Conservation (phyloP, 2,797 vertebrate species). For the Otolemur crassicaudatus region DNA sequence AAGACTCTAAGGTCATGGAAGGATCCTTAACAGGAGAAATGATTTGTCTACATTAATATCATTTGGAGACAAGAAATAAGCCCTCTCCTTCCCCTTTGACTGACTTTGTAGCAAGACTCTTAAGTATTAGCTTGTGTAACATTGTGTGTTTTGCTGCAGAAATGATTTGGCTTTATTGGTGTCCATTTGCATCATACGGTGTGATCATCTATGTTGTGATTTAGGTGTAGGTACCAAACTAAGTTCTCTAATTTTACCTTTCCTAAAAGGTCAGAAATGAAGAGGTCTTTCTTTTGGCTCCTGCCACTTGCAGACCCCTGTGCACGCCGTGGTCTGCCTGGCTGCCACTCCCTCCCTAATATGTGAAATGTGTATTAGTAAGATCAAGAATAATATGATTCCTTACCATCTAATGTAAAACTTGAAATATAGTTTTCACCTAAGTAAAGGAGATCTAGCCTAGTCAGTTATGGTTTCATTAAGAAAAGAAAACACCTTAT, state of each 20-base stretch:
- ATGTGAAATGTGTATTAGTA: not conserved
- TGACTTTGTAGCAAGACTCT: not conserved
- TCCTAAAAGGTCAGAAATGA: not conserved
- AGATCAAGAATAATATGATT: not conserved
- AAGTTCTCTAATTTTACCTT: not conserved
- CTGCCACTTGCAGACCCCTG: rapidly evolving
- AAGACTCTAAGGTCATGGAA: not conserved
- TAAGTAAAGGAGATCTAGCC: not conserved
- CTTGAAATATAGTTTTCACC: not conserved
- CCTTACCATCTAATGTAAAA: not conserved
- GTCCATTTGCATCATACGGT: not conserved
- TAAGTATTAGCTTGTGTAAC: not conserved
- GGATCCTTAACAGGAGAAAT: not conserved
- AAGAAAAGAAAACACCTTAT: not conserved
- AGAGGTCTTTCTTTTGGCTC: not conserved
- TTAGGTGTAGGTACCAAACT: not conserved
- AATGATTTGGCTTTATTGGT: not conserved
- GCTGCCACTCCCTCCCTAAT: not conserved
- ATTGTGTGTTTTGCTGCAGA: not conserved
- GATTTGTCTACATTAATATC: not conserved
- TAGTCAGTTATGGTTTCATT: not conserved
- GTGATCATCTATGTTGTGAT: not conserved
- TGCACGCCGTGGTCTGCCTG: rapidly evolving
- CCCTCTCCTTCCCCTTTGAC: not conserved
- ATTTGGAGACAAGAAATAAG: not conserved